Evolutionary conservation across 2,888 invertebrate species (phyloP), one percentile per base, ranked within the genome.

Genomic region (Andrena chrysosceles): DNA sequence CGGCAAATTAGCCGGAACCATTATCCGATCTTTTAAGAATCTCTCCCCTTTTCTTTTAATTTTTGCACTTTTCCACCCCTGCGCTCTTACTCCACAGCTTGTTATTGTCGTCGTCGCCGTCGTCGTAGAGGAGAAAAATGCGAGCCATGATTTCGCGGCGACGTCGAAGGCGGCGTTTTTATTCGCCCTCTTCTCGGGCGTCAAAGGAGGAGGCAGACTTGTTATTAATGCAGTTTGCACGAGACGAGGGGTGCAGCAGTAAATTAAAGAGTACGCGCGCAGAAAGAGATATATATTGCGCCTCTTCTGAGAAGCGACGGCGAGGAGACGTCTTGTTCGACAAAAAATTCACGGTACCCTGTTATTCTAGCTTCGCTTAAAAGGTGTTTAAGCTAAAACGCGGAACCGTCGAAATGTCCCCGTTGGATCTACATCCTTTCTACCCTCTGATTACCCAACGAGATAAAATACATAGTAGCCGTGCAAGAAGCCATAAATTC

Each of bases 161-260:
- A 52, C 33, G 71, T 68, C 79, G 67, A 79, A 66, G 67, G 54
- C 52, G 23, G 67, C 42, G 31, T 63, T 72, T 72, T 68, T 72
- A 67, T 62, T 33, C 23, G 16, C 52, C 33, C 26, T 54, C 48
- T 59, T 8, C 10, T 48, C n/a, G 35, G 54, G 49, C 64, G 26
- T 70, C 26, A 66, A 79, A 79, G 33, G 69, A 69, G 64, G 42
- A 64, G 10, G 52, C 13, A 31, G 59, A n/a, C 70, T 70, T 54
- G 78, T 79, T 79, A 77, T 79, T 77, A 77, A 79, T 77, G 69
- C 69, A 79, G 64, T 66, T 64, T 59, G 59, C 77, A 23, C 26
- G 69, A 77, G 26, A 16, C 77, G 31, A 7, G 49, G 56, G 48
- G 35, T 20, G 59, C 63, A 49, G 64, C 60, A 54, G 74, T 60